Evolutionary conservation across 2,797 vertebrate genomes (phyloP).

Genomic region (Arrhamphus sclerolepis): DNA sequence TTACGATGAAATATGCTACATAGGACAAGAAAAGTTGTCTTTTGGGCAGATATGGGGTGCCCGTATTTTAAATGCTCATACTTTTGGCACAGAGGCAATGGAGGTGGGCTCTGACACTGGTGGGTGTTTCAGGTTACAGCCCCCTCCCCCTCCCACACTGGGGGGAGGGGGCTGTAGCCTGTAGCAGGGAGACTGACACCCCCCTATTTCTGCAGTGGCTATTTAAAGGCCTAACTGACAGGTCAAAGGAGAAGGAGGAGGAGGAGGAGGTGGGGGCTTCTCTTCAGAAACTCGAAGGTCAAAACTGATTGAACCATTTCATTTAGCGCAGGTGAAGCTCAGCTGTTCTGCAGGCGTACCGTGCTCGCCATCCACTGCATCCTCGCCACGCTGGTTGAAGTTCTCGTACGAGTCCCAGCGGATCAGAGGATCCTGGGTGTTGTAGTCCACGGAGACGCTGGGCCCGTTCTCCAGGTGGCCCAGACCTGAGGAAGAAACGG

Average conservation of each 20-base stretch:
- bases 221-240: constrained; percentile 80
- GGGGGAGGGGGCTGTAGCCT: constrained; percentile 43
- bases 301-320: no score
- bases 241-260: constrained; percentile 13
- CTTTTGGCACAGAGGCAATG: constrained; percentile 20
- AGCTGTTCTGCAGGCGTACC: constrained; percentile 24
- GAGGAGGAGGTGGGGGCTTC: neutral
- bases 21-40: no score
- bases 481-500: constrained; percentile 79
- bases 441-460: constrained; percentile 96
- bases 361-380: constrained; percentile 79
- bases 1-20: no score
- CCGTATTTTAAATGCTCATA: constrained; percentile 10
- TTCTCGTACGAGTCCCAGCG: constrained; percentile 95
- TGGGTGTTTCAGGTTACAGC: constrained; percentile 68
- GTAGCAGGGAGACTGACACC: constrained; percentile 70
- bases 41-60: neutral
- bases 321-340: no score
- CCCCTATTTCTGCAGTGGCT: constrained; percentile 79
- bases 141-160: constrained; percentile 12
- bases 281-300: neutral
- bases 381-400: constrained; percentile 84
- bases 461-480: constrained; percentile 95
- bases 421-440: constrained; percentile 94
- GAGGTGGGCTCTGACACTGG: constrained; percentile 13